Conservation (phyloP, 2,113 vertebrate genomes). For the Probosciger aterrimus region DNA sequence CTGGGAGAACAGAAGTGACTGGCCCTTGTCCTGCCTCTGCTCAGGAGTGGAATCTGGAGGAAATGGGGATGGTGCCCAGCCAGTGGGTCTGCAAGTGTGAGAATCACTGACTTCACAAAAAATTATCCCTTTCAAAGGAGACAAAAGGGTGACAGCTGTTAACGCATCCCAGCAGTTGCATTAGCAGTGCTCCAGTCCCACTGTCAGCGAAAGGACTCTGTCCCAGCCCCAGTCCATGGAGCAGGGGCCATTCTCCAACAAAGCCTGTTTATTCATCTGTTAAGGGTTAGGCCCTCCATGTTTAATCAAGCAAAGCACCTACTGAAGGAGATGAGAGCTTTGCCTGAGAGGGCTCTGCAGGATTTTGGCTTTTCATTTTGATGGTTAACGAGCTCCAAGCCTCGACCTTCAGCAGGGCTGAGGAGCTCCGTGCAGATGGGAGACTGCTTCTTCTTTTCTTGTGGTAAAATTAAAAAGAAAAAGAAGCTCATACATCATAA, state of each 20-base stretch:
- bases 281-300: background rate
- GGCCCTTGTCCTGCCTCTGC: background rate
- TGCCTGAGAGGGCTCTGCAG: background rate
- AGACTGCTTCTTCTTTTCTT: conserved; percentile 37
- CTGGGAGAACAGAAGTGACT: background rate
- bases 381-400: background rate
- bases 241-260: rapidly evolving
- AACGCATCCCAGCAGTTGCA: rapidly evolving
- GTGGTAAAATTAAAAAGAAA: conserved; percentile 49
- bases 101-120: background rate
- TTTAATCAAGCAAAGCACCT: background rate
- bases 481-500: conserved; percentile 44
- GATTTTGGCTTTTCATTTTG: conserved; percentile 19
- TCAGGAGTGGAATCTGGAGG: background rate
- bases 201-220: background rate
- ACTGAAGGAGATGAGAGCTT: rapidly evolving
- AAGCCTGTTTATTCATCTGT: background rate
- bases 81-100: background rate
- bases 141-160: background rate
- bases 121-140: background rate
- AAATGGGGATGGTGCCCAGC: background rate
- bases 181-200: background rate
- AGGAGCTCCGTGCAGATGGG: background rate
- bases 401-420: background rate
- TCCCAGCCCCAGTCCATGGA: background rate